Evolutionary conservation across 2,113 vertebrate genomes (phyloP).

Genomic region (Chionis minor): DNA sequence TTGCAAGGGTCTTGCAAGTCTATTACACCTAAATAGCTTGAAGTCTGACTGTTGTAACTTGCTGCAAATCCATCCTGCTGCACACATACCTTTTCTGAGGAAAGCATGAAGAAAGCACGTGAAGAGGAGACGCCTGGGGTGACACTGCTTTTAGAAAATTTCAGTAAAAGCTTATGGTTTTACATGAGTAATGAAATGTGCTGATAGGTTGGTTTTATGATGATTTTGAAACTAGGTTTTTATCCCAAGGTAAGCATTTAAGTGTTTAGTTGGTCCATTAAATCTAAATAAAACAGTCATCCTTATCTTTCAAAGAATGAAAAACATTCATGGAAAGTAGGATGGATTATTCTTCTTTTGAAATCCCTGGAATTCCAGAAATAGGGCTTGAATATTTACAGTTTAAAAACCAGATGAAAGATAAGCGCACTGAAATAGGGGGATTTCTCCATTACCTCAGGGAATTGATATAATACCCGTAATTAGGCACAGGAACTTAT

Average conservation of each 20-base stretch:
- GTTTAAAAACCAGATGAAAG: slow-evolving; percentile 6
- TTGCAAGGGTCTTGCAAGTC: not conserved
- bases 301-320: not conserved
- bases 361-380: slow-evolving; percentile 10
- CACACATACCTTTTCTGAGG: not conserved
- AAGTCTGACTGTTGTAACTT: not conserved
- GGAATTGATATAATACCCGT: not conserved
- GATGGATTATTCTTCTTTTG: not conserved
- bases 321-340: not conserved
- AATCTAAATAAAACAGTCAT: not conserved
- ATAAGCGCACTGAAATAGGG: not conserved
- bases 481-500: not conserved
- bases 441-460: slow-evolving; percentile 6
- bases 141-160: not conserved
- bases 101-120: not conserved
- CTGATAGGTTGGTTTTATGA: not conserved
- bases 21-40: not conserved
- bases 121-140: not conserved
- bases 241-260: not conserved
- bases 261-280: not conserved
- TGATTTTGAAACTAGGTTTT: not conserved
- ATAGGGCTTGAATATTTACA: not conserved
- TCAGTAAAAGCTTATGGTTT: not conserved
- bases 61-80: not conserved
- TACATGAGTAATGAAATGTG: not conserved